phyloP scores from a whole-genome alignment of 2,888 invertebrate species.

The Alitta virens region DNA sequence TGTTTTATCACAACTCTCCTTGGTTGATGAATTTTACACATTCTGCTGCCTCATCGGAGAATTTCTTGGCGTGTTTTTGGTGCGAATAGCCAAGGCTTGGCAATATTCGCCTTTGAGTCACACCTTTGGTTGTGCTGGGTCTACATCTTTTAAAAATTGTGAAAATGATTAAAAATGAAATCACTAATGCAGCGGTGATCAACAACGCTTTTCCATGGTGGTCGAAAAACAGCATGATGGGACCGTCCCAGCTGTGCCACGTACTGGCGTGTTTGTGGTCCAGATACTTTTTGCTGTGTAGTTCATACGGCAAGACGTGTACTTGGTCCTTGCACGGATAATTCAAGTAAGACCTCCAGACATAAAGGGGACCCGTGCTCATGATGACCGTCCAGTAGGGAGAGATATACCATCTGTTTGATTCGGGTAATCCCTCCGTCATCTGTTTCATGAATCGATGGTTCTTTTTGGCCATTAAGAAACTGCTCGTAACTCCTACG shows the following conservation, averaged over 20 bases:
- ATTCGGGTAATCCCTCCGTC: neutral
- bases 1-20: too few relatives aligned
- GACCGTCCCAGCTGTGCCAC: slow-evolving; percentile 24
- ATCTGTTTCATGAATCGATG: slow-evolving; percentile 12
- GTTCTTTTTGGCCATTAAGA: slow-evolving; percentile 18
- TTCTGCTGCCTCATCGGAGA: too few relatives aligned
- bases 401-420: slow-evolving; percentile 8
- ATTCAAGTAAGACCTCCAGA: slow-evolving; percentile 5
- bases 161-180: too few relatives aligned
- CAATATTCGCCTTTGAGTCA: too few relatives aligned
- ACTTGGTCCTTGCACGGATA: slow-evolving; percentile 6
- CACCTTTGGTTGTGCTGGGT: too few relatives aligned
- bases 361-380: slow-evolving; percentile 25
- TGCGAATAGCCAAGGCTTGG: too few relatives aligned
- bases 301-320: neutral
- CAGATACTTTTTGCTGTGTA: slow-evolving; percentile 5
- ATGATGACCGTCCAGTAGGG: slow-evolving; percentile 27
- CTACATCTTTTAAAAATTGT: too few relatives aligned
- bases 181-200: neutral
- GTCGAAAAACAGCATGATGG: slow-evolving; percentile 19
- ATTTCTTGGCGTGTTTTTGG: too few relatives aligned
- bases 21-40: too few relatives aligned
- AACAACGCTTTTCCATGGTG: neutral
- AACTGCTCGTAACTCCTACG: slow-evolving; percentile 21
- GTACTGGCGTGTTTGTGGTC: slow-evolving; percentile 14